Conservation (phyloP, 2,888 invertebrate species). For the Idaea aversata region DNA sequence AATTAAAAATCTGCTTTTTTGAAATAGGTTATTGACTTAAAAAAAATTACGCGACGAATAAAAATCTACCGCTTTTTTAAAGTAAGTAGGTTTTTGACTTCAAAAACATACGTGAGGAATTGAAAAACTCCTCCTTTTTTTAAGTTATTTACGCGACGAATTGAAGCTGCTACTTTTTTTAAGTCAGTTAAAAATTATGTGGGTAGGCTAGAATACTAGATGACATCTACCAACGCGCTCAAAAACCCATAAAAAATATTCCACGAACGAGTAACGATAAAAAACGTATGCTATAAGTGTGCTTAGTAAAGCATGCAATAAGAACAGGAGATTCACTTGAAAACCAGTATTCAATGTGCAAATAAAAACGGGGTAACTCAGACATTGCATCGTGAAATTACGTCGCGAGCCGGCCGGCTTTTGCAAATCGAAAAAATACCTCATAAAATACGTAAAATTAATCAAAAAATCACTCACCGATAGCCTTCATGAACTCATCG, state of each 20-base stretch:
- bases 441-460: slow-evolving; percentile 31
- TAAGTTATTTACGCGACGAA: too few relatives aligned
- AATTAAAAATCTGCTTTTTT: too few relatives aligned
- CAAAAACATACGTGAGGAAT: too few relatives aligned
- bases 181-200: too few relatives aligned
- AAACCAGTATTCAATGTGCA: neutral
- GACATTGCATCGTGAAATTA: neutral
- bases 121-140: too few relatives aligned
- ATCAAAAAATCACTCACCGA: slow-evolving; percentile 82
- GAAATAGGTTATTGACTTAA: too few relatives aligned
- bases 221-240: neutral
- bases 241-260: neutral
- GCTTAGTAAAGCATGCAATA: neutral
- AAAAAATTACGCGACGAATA: too few relatives aligned
- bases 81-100: too few relatives aligned
- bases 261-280: neutral
- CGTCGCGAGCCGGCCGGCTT: slow-evolving; percentile 55
- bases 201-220: too few relatives aligned
- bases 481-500: slow-evolving; percentile 93
- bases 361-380: slow-evolving; percentile 1
- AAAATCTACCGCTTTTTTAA: too few relatives aligned
- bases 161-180: too few relatives aligned
- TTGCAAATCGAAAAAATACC: slow-evolving; percentile 27
- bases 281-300: neutral
- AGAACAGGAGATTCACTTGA: neutral